Evolutionary conservation across 30 jellyfish, hydroid and myxozoan species (phyloP).

Genomic region (Clytia hemisphaerica): DNA sequence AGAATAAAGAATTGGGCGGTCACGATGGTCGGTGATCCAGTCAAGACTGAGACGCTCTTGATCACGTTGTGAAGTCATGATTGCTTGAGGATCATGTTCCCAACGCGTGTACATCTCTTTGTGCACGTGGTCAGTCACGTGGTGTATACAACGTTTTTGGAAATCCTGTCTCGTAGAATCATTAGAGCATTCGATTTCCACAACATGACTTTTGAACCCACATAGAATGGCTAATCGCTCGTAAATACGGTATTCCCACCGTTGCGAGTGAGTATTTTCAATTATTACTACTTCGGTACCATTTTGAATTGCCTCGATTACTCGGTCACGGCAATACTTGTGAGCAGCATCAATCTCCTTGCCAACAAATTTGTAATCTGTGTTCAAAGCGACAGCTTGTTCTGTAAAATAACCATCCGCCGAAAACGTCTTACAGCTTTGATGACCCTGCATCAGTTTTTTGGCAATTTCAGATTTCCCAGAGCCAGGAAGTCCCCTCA

Average conservation of each 20-base stretch:
- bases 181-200: slow-evolving; percentile 61
- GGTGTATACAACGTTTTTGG: slow-evolving; percentile 54
- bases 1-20: slow-evolving; percentile 53
- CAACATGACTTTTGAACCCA: slow-evolving; percentile 38
- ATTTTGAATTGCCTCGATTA: slow-evolving; percentile 37
- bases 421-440: not conserved
- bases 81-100: slow-evolving; percentile 71
- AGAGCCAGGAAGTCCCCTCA: slow-evolving; percentile 98
- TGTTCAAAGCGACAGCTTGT: not conserved
- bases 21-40: not conserved
- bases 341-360: slow-evolving; percentile 68
- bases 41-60: not conserved
- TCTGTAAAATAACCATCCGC: slow-evolving; percentile 81
- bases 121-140: slow-evolving; percentile 43
- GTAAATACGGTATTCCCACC: slow-evolving; percentile 84
- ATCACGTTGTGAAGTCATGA: not conserved
- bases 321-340: slow-evolving; percentile 48
- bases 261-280: slow-evolving; percentile 80
- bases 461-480: slow-evolving; percentile 56
- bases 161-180: slow-evolving; percentile 22
- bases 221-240: slow-evolving; percentile 62
- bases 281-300: slow-evolving; percentile 25
- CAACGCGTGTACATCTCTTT: slow-evolving; percentile 59
- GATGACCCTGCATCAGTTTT: not conserved
- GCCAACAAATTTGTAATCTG: slow-evolving; percentile 46